phyloP scores from a whole-genome alignment of 2,797 vertebrate genomes.

The Pseudochromis fuscus region DNA sequence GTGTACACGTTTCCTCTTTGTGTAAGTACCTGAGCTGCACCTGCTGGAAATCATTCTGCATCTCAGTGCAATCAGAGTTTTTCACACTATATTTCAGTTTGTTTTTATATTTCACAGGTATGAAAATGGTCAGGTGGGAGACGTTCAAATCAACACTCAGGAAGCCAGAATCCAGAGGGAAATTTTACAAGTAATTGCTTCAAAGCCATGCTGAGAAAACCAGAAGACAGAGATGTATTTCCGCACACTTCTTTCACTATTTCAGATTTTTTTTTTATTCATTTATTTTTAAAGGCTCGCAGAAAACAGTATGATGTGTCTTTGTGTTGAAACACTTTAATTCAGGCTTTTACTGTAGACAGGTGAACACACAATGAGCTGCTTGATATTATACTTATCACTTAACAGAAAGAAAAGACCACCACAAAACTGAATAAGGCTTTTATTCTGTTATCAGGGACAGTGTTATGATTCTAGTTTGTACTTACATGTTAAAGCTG shows the following conservation, averaged over 20 bases:
- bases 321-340: background rate
- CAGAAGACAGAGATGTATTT: background rate
- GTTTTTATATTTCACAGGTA: slow-evolving; percentile 85
- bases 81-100: slow-evolving; percentile 8
- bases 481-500: background rate
- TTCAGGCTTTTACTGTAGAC: background rate
- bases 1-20: slow-evolving; percentile 97
- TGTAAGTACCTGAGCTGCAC: slow-evolving; percentile 86
- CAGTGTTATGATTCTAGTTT: background rate
- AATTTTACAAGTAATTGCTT: slow-evolving; percentile 93
- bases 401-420: background rate
- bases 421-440: background rate
- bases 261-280: background rate
- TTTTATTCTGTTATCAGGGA: background rate
- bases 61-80: background rate
- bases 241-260: background rate
- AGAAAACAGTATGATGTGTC: too few species aligned
- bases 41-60: background rate
- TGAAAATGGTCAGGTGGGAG: slow-evolving; percentile 96
- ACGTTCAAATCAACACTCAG: slow-evolving; percentile 96
- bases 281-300: too few species aligned
- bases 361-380: background rate
- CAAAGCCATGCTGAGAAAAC: slow-evolving; percentile 72
- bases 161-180: slow-evolving; percentile 93
- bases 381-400: background rate